Evolutionary conservation across 2,888 invertebrate species (phyloP).

Genomic region (Galerucella pusilla): DNA sequence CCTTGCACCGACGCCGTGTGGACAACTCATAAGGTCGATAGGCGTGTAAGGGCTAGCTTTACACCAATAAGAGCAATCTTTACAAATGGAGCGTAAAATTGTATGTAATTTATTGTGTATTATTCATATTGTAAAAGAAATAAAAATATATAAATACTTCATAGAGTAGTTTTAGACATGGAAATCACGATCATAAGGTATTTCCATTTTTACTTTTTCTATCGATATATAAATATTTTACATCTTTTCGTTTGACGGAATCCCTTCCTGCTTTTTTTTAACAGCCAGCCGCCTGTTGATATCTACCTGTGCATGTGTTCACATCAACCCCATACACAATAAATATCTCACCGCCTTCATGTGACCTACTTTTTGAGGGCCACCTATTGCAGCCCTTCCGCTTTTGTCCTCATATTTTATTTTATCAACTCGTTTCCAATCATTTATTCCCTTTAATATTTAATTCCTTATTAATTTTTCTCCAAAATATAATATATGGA

Average conservation of each 20-base stretch:
- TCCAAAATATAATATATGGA: too few relatives aligned
- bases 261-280: conserved; percentile 7
- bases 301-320: conserved; percentile 46
- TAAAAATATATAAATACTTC: too few relatives aligned
- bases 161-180: too few relatives aligned
- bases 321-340: conserved; percentile 44
- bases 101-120: too few relatives aligned
- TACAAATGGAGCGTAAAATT: too few relatives aligned
- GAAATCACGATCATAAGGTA: too few relatives aligned
- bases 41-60: too few relatives aligned
- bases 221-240: background rate
- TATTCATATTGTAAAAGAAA: too few relatives aligned
- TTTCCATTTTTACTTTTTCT: background rate
- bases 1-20: too few relatives aligned
- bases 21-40: too few relatives aligned
- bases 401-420: conserved; percentile 32
- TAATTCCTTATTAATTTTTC: background rate
- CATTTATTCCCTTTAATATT: background rate
- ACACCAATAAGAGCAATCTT: too few relatives aligned
- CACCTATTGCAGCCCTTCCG: conserved; percentile 42
- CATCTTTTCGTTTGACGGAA: background rate
- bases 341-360: conserved; percentile 44
- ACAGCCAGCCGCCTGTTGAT: conserved; percentile 35
- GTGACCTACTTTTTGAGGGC: conserved; percentile 49
- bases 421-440: conserved; percentile 15